A percentile compares a stretch with the other conserved stretches of the same genome.
phyloP scores from a whole-genome alignment of 30 jellyfish, hydroid and myxozoan species.

The Chrysaora quinquecirrha region DNA sequence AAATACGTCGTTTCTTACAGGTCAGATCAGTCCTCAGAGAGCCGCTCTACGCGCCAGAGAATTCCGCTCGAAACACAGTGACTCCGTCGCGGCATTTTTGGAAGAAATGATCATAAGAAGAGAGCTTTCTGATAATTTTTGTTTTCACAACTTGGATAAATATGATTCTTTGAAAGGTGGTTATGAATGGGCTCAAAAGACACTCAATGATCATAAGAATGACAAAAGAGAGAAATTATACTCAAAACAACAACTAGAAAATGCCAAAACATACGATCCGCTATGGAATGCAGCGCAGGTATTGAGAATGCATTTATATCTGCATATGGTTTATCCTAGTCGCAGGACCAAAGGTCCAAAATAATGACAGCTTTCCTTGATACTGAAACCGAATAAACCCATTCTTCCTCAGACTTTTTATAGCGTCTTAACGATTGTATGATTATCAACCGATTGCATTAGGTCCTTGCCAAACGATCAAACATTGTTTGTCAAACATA shows the following conservation, averaged over 20 bases:
- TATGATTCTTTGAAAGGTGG: constrained; percentile 79
- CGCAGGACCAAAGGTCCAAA: no score
- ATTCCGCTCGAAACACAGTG: constrained; percentile 46
- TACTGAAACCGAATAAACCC: no score
- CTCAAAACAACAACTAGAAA: constrained; percentile 55
- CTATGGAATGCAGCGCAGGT: constrained; percentile 95
- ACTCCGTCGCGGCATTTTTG: constrained; percentile 68
- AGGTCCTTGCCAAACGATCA: no score
- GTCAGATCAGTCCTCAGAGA: constrained; percentile 83
- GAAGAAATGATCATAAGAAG: constrained; percentile 83
- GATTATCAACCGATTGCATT: no score
- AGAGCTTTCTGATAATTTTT: constrained; percentile 80
- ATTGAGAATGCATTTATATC: no score
- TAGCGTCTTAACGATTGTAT: no score
- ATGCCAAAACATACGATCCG: constrained; percentile 77
- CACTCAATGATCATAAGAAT: constrained; percentile 67
- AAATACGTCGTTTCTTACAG: no score
- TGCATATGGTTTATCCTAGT: no score
- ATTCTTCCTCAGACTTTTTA: no score
- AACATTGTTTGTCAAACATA: no score
- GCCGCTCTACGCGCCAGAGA: constrained; percentile 71
- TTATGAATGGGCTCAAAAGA: constrained; percentile 78
- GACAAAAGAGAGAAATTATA: constrained; percentile 77
- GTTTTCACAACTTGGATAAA: constrained; percentile 62
- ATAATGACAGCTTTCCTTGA: no score